Percentiles rank a stretch among this genome's conserved stretches.
These are phyloP conservation scores for Channallabes apus DNA, from an alignment of 2,797 vertebrate species.

Conservation along the genomic window DNA sequence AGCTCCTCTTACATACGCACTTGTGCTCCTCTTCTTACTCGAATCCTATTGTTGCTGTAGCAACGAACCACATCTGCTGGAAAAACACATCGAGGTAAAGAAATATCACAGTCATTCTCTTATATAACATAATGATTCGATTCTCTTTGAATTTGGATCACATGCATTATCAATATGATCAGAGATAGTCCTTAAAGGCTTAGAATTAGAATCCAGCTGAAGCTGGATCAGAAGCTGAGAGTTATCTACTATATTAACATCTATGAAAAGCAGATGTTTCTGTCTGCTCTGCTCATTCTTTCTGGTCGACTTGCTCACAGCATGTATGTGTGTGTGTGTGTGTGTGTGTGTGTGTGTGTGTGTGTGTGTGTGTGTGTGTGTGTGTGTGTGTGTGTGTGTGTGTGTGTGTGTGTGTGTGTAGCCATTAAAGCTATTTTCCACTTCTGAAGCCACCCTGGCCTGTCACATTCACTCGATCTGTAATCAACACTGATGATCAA, in stretches of 20 bases:
- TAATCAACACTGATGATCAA: background rate
- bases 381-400: conserved; percentile 12
- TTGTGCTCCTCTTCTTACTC: conserved; percentile 27
- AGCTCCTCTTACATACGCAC: conserved; percentile 8
- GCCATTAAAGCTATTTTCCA: background rate
- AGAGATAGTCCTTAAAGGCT: conserved; percentile 22
- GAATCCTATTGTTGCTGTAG: conserved; percentile 44
- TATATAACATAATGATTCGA: conserved; percentile 35
- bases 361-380: too few species aligned
- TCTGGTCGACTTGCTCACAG: background rate
- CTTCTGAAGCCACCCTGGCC: conserved; percentile 1
- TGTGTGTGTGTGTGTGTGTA: background rate
- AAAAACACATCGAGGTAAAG: conserved; percentile 43
- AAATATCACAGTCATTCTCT: conserved; percentile 37
- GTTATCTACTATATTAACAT: conserved; percentile 6
- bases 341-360: background rate
- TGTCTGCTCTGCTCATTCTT: background rate
- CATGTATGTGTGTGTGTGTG: conserved; percentile 9
- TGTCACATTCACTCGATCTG: background rate
- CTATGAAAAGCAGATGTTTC: conserved; percentile 4
- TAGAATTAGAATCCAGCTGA: conserved; percentile 18
- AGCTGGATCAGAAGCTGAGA: conserved; percentile 6
- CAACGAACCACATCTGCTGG: conserved; percentile 48
- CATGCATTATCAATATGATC: conserved; percentile 9
- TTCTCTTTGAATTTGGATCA: background rate